phyloP scores from a whole-genome alignment of 2,797 vertebrate genomes.

The Sebastes jordani region DNA sequence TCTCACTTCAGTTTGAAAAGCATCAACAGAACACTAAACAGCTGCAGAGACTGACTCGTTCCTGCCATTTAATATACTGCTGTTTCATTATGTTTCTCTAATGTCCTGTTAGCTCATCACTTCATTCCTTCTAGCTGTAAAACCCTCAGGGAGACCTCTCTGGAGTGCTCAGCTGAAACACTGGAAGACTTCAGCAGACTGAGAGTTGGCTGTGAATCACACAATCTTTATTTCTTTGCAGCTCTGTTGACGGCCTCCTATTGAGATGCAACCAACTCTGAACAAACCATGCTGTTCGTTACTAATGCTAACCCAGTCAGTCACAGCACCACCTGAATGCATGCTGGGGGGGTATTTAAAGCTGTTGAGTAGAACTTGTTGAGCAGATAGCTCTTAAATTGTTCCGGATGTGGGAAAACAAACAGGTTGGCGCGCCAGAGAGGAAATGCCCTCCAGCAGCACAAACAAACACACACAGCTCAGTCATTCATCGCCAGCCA shows the following conservation, averaged over 20 bases:
- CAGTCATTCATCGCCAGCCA: conserved; percentile 5
- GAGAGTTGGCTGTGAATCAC: neutral
- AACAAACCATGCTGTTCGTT: neutral
- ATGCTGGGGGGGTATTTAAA: too few species aligned
- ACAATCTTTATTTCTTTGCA: conserved; percentile 7
- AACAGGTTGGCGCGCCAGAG: neutral
- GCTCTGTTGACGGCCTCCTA: neutral
- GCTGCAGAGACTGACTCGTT: neutral
- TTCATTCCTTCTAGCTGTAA: neutral
- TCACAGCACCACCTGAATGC: neutral
- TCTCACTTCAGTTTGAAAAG: neutral
- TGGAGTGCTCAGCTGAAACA: neutral
- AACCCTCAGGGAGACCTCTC: neutral
- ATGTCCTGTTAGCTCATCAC: neutral
- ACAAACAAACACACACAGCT: conserved; percentile 25
- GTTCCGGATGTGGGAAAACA: conserved; percentile 36
- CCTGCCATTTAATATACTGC: neutral
- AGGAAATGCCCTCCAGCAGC: conserved; percentile 32
- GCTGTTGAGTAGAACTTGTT: neutral
- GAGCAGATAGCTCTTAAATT: neutral
- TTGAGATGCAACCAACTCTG: conserved; percentile 1
- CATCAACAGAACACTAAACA: neutral
- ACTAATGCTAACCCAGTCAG: neutral
- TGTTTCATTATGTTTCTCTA: neutral
- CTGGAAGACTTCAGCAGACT: neutral